A percentile compares a stretch with the other conserved stretches of the same genome.
These are phyloP conservation scores for Labia minor DNA, from an alignment of 2,888 invertebrate genomes.

Conservation along the genomic window DNA sequence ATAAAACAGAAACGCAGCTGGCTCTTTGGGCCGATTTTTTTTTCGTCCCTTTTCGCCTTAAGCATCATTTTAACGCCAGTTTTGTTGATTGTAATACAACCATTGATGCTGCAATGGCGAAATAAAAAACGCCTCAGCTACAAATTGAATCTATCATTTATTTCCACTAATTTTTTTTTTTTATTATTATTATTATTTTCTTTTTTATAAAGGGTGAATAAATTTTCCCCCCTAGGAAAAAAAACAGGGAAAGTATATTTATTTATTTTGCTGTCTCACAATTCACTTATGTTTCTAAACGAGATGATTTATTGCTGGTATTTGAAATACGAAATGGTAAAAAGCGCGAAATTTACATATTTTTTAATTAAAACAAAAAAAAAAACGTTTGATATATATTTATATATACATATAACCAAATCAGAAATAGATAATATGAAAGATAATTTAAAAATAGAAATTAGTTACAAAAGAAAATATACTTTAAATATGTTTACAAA, in stretches of 20 bases:
- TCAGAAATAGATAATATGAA: neutral
- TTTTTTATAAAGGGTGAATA: neutral
- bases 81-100: slow-evolving; percentile 4
- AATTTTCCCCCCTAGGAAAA: neutral
- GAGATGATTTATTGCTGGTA: neutral
- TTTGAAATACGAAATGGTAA: slow-evolving; percentile 7
- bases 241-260: neutral
- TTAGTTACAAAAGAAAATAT: too few relatives aligned
- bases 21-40: neutral
- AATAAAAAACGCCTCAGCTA: neutral
- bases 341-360: neutral
- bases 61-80: neutral
- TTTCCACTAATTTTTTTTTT: neutral
- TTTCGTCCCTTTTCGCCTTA: neutral
- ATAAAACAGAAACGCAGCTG: neutral
- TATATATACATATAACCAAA: neutral
- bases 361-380: slow-evolving; percentile 3
- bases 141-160: slow-evolving; percentile 7
- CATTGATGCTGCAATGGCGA: neutral
- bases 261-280: neutral
- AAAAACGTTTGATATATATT: too few relatives aligned
- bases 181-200: neutral
- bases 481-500: too few relatives aligned
- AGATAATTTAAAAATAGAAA: neutral
- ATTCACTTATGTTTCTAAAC: slow-evolving; percentile 3